Evolutionary conservation across 2,888 invertebrate genomes (phyloP), one percentile per base, ranked within the genome.

Genomic region (Tetheella fluctuosa): DNA sequence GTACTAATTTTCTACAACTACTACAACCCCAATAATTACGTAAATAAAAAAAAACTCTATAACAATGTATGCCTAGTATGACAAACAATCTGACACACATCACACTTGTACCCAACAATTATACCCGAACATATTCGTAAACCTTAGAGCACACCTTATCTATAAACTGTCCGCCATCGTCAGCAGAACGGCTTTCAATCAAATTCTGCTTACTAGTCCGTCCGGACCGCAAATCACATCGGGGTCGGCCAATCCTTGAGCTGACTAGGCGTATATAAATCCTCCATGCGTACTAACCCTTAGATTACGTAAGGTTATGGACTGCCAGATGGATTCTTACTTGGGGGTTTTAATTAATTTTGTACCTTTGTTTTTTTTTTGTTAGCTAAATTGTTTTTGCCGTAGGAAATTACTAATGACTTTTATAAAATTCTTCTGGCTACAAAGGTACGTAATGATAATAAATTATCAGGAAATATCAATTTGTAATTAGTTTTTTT

Each of bases 221-320:
- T 64, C 68, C 69, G 64, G 66, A 75, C 81, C 82, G 71, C 83
- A 84, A 82, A 81, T 80, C 79, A 77, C 74, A 77, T 80, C 63
- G 73, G 58, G 62, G 61, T 59, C 63, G 66, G 65, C 64, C 72
- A 68, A 66, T 69, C 70, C 73, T 72, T 67, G 62, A 64, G 74
- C 74, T 75, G 77, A 77, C 69, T 73, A 69, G 57, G 62, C 74
- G 63, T 62, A 67, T 68, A 68, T 67, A 71, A 69, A 71, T 71
- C 70, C 64, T 64, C 61, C 61, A 53, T 57, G 54, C 48, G 48
- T 48, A 48, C 20, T 17, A 12, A 23, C 55, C 54, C 54, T 54
- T 34, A 34, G 20, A 20, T 55, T 55, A 34, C 55, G 34, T 55
- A 34, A 34, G 55, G 17, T 34, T 34, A 48, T 48, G 48, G 30